Percentiles rank a stretch among this genome's conserved stretches.
Conservation (phyloP, 2,888 invertebrate genomes). For the Lasioglossum morio region DNA sequence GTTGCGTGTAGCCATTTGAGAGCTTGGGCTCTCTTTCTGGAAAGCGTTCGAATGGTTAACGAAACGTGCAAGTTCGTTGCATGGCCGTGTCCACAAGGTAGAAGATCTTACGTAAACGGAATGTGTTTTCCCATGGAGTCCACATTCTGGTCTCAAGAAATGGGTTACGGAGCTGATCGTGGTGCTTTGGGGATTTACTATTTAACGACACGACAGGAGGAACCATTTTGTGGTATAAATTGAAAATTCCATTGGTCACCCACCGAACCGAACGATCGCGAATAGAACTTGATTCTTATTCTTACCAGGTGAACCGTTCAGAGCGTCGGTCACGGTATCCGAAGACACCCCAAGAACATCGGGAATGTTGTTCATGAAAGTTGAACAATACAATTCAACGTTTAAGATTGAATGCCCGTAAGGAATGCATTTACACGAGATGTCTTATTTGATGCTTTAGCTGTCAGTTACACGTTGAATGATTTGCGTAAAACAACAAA, state of each 20-base stretch:
- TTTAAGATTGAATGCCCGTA: conserved; percentile 86
- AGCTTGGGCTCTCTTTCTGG: conserved; percentile 86
- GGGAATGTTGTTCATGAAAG: conserved; percentile 84
- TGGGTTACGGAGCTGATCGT: conserved; percentile 79
- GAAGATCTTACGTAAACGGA: conserved; percentile 85
- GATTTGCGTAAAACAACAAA: not conserved
- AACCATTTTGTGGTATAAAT: conserved; percentile 86
- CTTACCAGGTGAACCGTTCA: conserved; percentile 85
- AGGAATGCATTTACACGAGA: conserved; percentile 68
- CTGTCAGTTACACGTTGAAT: not conserved
- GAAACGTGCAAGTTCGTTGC: conserved; percentile 85
- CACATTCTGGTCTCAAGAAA: conserved; percentile 79
- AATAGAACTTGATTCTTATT: not conserved
- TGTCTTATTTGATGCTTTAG: not conserved
- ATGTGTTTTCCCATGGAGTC: conserved; percentile 86
- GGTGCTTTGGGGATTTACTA: conserved; percentile 86
- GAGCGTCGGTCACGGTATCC: conserved; percentile 85
- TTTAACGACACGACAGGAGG: conserved; percentile 85
- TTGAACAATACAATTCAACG: conserved; percentile 83
- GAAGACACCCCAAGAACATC: conserved; percentile 83
- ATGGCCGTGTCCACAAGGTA: conserved; percentile 86
- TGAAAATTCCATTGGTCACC: not conserved
- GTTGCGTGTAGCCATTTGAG: conserved; percentile 87
- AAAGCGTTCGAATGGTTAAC: conserved; percentile 84
- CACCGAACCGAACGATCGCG: not conserved